Evolutionary conservation across 2,797 vertebrate genomes (phyloP).

Genomic region (Crenichthys baileyi): DNA sequence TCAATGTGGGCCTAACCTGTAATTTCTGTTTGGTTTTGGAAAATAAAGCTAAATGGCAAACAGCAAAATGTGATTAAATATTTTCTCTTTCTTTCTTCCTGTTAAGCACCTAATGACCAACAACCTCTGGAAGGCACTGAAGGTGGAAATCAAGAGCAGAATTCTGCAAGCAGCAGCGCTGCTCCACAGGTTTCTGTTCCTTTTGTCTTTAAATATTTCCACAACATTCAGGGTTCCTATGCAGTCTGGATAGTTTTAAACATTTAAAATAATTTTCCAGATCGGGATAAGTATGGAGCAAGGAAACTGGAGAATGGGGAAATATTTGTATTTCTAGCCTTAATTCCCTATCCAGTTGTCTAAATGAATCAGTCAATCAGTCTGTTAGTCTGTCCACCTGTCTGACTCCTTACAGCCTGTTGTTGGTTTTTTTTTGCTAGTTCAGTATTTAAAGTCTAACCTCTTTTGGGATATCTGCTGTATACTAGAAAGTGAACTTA

Average conservation of each 20-base stretch:
- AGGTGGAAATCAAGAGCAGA: slow-evolving; percentile 68
- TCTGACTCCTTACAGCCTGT: no score
- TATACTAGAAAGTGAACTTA: background rate
- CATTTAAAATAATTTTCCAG: background rate
- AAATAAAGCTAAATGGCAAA: background rate
- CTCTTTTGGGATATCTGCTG: background rate
- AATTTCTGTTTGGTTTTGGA: background rate
- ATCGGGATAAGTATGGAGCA: background rate
- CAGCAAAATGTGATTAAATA: background rate
- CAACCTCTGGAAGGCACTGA: slow-evolving; percentile 85
- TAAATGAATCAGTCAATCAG: background rate
- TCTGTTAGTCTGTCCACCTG: background rate
- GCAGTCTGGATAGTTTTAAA: background rate
- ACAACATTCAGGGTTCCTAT: background rate
- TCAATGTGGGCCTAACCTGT: background rate
- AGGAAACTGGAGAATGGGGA: background rate
- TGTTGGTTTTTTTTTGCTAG: background rate
- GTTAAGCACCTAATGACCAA: slow-evolving; percentile 82
- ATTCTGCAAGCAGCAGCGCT: slow-evolving; percentile 64
- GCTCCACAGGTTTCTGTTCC: slow-evolving; percentile 64
- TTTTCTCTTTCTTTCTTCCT: slow-evolving; percentile 1
- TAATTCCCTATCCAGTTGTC: background rate
- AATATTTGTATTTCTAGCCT: background rate
- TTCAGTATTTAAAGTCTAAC: background rate
- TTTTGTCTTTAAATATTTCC: background rate